Evolutionary conservation across 2,113 vertebrate genomes (phyloP), one percentile per base, ranked within the genome.

Genomic region (Phyllostomus discolor): DNA sequence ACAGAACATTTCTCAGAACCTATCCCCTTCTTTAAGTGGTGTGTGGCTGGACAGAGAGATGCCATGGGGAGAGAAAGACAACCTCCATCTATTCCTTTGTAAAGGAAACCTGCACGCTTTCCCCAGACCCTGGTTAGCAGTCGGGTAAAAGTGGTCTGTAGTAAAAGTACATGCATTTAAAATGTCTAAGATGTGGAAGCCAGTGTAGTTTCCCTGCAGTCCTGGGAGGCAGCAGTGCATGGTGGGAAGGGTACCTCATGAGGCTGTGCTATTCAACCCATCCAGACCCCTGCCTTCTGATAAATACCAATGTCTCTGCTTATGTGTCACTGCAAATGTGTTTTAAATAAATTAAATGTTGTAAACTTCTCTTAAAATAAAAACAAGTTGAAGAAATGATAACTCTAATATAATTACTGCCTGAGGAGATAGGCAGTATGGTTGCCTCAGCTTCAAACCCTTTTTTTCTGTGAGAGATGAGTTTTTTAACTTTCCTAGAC

Each of bases 221-320:
- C 11, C 62, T 2, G 15, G 64, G 69, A 62, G 54, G 31, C 43
- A 7, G 9, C 52, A 41, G 67, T n/a, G 7, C 2, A 0, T 3
- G 20, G 17, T 6, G 12, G 33, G 54, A 7, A 1, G 0, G 16
- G n/a, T 15, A 2, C 0, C 0, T 26, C 1, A 3, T 4, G 0
- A 16, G 54, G 88, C 0, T 73, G 20, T 2, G 4, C 35, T 2
- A 22, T 7, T 22, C 4, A 5, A 1, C 17, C 43, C 28, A 10
- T 28, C 17, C 10, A 54, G 38, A 31, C 5, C 57, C 43, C 4
- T 1, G 62, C 4, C 69, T 15, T 82, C 73, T 59, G 54, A 19
- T 2, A 46, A 6, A 16, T 31, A 35, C 35, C 43, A 14, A 14
- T 59, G 20, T 73, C 41, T 43, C 8, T 22, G 50, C 24, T 57